phyloP scores from a whole-genome alignment of 2,113 vertebrate genomes.

The Alexandromys fortis region DNA sequence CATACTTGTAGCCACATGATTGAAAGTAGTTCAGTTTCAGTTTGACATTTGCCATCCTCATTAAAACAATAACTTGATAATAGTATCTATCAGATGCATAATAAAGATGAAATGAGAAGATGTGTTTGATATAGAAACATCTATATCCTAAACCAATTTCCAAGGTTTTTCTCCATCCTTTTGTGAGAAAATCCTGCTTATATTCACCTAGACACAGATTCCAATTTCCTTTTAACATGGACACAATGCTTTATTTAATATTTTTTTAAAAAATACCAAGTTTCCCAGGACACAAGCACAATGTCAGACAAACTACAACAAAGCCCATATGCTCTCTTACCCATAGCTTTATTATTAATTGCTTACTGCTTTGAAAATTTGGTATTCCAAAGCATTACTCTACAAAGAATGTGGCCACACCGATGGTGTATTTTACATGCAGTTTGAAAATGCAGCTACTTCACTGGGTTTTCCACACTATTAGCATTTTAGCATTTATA shows the following conservation, averaged over 20 bases:
- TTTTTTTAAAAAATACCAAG: not conserved
- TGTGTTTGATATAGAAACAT: not conserved
- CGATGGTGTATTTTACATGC: not conserved
- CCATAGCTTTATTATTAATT: not conserved
- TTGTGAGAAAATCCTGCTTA: not conserved
- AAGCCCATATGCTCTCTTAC: not conserved
- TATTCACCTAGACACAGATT: not conserved
- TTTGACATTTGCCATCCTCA: not conserved
- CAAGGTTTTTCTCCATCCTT: not conserved
- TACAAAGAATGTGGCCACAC: not conserved
- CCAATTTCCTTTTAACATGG: not conserved
- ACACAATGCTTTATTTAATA: not conserved
- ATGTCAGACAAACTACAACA: not conserved
- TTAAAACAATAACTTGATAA: not conserved
- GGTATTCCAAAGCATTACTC: not conserved
- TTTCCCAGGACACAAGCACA: not conserved
- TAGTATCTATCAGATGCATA: not conserved
- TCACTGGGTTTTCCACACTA: not conserved
- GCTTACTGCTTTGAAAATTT: not conserved
- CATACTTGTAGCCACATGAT: too few species aligned
- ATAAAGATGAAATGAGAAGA: not conserved
- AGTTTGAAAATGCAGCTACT: not conserved
- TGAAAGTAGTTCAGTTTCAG: not conserved
- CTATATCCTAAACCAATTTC: not conserved
- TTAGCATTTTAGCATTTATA: not conserved